Conservation (phyloP, 2,888 invertebrate species). For the Ischnura elegans region DNA sequence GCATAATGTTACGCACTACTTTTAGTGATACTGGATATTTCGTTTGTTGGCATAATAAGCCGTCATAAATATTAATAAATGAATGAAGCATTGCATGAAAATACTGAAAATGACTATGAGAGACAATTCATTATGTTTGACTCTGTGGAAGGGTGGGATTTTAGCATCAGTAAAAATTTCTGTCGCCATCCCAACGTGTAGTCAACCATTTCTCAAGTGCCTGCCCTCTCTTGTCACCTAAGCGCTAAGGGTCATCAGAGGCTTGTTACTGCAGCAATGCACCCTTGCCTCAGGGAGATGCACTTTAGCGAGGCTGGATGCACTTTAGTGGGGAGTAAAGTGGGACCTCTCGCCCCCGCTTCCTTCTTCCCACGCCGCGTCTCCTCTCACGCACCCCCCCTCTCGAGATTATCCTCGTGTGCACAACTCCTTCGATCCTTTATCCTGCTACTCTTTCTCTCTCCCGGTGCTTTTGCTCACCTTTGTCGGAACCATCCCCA, state of each 20-base stretch:
- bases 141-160: too few relatives aligned
- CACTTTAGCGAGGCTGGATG: not conserved
- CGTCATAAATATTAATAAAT: too few relatives aligned
- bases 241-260: not conserved
- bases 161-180: too few relatives aligned
- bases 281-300: not conserved
- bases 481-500: not conserved
- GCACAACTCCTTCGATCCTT: not conserved
- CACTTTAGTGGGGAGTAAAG: not conserved
- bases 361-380: not conserved
- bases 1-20: too few relatives aligned
- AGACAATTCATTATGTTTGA: too few relatives aligned
- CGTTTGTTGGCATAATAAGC: too few relatives aligned
- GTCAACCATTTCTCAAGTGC: too few relatives aligned
- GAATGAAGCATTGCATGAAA: too few relatives aligned
- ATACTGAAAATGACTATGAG: too few relatives aligned
- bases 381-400: not conserved
- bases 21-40: too few relatives aligned
- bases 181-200: too few relatives aligned
- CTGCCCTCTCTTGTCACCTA: too few relatives aligned
- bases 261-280: not conserved
- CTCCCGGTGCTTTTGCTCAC: not conserved
- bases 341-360: not conserved
- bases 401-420: not conserved
- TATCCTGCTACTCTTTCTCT: not conserved